phyloP scores from a whole-genome alignment of 1,140 invertebrate genomes.

The Pachypeltis micranthus region DNA sequence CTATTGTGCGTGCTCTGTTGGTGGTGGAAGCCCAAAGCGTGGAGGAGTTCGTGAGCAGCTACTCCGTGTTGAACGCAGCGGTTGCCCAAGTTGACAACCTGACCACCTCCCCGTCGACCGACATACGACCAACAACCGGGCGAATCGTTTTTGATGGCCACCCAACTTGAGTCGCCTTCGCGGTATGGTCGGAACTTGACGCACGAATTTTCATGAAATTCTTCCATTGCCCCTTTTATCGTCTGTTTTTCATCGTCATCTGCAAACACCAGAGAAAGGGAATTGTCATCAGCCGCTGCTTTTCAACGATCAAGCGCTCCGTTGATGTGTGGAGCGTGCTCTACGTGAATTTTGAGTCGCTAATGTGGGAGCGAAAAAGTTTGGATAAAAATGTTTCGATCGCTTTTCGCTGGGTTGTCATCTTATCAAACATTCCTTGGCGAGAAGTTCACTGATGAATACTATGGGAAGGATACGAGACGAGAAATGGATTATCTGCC shows the following conservation, averaged over 20 bases:
- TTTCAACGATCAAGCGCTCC: too few relatives aligned
- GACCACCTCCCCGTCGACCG: conserved; percentile 42
- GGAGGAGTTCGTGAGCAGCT: conserved; percentile 51
- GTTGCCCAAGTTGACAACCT: conserved; percentile 44
- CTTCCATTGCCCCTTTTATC: conserved; percentile 39
- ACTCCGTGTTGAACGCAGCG: conserved; percentile 45
- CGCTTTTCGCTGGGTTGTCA: too few relatives aligned
- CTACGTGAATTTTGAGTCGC: too few relatives aligned
- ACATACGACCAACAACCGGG: conserved; percentile 44
- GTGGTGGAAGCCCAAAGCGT: conserved; percentile 53
- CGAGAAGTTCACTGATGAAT: too few relatives aligned
- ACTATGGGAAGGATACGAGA: too few relatives aligned
- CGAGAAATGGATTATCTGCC: too few relatives aligned
- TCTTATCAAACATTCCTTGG: too few relatives aligned
- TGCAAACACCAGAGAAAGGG: too few relatives aligned
- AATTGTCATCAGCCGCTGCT: too few relatives aligned
- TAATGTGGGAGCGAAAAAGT: too few relatives aligned
- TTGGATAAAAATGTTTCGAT: too few relatives aligned
- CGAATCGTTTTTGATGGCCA: conserved; percentile 33
- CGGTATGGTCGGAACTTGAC: conserved; percentile 44
- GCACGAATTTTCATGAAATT: conserved; percentile 46
- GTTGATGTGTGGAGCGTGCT: too few relatives aligned
- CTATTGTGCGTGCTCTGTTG: conserved; percentile 53
- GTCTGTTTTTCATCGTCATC: conserved; percentile 37
- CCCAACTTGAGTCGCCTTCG: conserved; percentile 44